Conservation (phyloP, 2,888 invertebrate species). For the Tipula confusa region DNA sequence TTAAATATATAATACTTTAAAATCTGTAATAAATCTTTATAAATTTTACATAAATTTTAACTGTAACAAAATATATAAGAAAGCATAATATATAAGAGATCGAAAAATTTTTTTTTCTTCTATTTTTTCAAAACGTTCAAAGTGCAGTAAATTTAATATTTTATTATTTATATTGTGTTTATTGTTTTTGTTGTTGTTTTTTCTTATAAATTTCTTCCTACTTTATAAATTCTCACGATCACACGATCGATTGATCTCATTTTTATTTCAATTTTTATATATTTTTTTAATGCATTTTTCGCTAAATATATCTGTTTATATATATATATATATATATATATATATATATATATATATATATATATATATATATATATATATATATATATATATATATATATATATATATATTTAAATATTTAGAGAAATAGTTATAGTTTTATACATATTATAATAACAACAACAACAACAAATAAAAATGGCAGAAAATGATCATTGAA, state of each 20-base stretch:
- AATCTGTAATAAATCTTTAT: neutral
- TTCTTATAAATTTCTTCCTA: slow-evolving; percentile 28
- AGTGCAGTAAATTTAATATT: slow-evolving; percentile 25
- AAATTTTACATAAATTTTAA: slow-evolving; percentile 20
- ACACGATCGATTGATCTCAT: slow-evolving; percentile 30
- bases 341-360: too few relatives aligned
- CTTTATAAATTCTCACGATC: slow-evolving; percentile 30
- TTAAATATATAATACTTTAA: slow-evolving; percentile 20
- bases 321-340: too few relatives aligned
- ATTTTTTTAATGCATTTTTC: neutral
- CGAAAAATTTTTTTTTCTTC: neutral
- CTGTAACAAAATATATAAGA: slow-evolving; percentile 16
- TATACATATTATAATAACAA: neutral
- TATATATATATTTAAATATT: neutral
- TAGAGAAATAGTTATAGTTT: neutral
- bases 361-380: too few relatives aligned
- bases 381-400: too few relatives aligned
- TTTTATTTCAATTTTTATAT: slow-evolving; percentile 7
- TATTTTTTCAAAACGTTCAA: slow-evolving; percentile 8
- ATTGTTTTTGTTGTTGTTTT: neutral
- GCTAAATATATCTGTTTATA: neutral
- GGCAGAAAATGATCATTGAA: neutral
- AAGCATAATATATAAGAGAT: neutral
- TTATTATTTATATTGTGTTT: slow-evolving; percentile 25
- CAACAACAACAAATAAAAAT: neutral